A percentile compares a stretch with the other conserved stretches of the same genome.
These are phyloP conservation scores for Himalopsyche anomala DNA, from an alignment of 2,888 invertebrate species.

Conservation along the genomic window DNA sequence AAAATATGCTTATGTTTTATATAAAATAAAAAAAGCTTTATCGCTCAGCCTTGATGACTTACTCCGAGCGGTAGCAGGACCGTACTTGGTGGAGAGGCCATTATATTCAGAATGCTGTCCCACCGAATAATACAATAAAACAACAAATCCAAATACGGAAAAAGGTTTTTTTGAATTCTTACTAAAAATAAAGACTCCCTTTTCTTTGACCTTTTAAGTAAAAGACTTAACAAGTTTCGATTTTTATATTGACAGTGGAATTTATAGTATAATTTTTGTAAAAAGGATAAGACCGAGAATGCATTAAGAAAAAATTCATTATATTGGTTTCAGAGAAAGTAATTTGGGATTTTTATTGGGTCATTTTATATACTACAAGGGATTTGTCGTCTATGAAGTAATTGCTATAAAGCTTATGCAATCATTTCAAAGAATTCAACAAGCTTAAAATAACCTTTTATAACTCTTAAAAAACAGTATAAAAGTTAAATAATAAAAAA, in stretches of 20 bases:
- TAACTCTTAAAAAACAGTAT: too few species aligned
- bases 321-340: too few species aligned
- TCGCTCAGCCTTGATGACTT: not conserved
- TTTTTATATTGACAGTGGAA: not conserved
- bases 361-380: too few species aligned
- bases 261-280: not conserved
- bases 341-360: too few species aligned
- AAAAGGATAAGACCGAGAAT: too few species aligned
- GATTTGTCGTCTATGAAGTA: too few species aligned
- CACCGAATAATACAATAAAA: conserved; percentile 18
- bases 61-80: not conserved
- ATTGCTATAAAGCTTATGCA: too few species aligned
- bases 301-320: too few species aligned
- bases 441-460: too few species aligned
- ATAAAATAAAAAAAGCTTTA: not conserved
- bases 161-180: conserved; percentile 23
- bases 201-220: not conserved
- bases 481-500: too few species aligned
- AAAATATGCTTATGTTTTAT: too few species aligned
- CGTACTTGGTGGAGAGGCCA: not conserved
- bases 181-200: conserved; percentile 22
- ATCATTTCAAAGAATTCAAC: too few species aligned
- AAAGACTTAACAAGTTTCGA: conserved; percentile 1
- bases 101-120: conserved; percentile 13
- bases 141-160: conserved; percentile 19